Evolutionary conservation across 2,113 vertebrate species (phyloP).

Genomic region (Pteruthius melanotis): DNA sequence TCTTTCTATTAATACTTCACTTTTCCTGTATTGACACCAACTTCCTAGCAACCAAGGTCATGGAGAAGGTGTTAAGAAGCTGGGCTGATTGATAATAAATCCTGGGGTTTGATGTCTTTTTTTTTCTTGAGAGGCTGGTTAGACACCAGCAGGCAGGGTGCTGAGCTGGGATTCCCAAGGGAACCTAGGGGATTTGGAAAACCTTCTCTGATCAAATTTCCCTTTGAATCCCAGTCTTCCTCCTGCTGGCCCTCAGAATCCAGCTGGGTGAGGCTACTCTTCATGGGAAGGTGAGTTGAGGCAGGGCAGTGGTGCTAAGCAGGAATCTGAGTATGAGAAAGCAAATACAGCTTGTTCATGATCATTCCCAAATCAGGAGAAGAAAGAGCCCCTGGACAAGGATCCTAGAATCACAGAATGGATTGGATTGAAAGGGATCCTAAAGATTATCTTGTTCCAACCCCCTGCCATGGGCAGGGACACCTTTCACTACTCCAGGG

Average conservation of each 20-base stretch:
- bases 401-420: background rate
- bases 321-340: background rate
- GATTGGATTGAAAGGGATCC: background rate
- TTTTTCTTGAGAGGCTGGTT: background rate
- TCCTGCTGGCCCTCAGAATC: background rate
- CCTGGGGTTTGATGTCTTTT: background rate
- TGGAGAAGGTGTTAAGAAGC: constrained; percentile 31
- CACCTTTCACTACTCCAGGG: background rate
- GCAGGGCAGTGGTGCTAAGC: background rate
- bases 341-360: fast-evolving
- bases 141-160: background rate
- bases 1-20: constrained; percentile 56
- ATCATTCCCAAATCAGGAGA: background rate
- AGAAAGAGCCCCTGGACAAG: background rate
- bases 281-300: background rate
- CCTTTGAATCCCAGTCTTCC: background rate
- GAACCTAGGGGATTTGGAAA: background rate
- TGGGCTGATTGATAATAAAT: constrained; percentile 13
- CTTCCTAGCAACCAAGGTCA: constrained; percentile 59
- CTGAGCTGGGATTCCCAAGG: constrained; percentile 13
- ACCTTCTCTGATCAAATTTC: background rate
- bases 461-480: background rate
- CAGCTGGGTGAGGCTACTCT: background rate
- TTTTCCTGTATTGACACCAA: constrained; percentile 15
- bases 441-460: background rate